Base-by-base conservation (phyloP, 2,888 invertebrate species). In the Gnatocerus cornutus region DNA sequence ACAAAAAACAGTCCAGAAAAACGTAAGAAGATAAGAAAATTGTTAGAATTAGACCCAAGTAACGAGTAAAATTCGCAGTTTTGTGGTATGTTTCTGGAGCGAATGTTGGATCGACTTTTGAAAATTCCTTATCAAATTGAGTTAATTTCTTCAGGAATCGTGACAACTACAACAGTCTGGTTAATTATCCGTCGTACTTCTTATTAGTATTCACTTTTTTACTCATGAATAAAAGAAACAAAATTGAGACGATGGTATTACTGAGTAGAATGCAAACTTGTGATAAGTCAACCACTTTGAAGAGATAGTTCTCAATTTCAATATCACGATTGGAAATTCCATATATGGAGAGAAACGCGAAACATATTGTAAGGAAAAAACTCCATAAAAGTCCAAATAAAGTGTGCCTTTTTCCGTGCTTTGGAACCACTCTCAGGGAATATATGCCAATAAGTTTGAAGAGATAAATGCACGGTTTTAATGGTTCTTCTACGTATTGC, bases 381-480 rank as follows among this genome's bases (percentile, higher is more conserved):
- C 59, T 59, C 59, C 59, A 59, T 0, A 59, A n/a, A 10, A 46
- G 5, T n/a, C 48, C 48, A 1, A 30, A 8, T 12, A 13, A 10
- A n/a, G 13, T 59, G 29, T 13, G 8, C 16, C 48, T 43, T 12
- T 21, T 33, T 3, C 6, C 29, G 12, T 58, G 6, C 12, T 27
- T 16, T 4, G n/a, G 16, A 9, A n/a, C 45, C n/a, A 8, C 12
- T 5, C 33, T 0, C n/a, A 59, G 7, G 7, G 59, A 48, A 13
- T 48, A 59, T 1, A n/a, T 10, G 9, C 59, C 59, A 12, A 59
- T 30, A 33, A 59, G 6, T 46, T 59, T 59, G 14, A 59, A 59
- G 7, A 59, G n/a, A 33, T 46, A 59, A 14, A 33, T 21, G 33
- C 45, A 48, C 9, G 59, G 59, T 27, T 21, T 59, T 6, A 59